phyloP scores from a whole-genome alignment of 2,113 vertebrate genomes.

The Brachirus orientalis region DNA sequence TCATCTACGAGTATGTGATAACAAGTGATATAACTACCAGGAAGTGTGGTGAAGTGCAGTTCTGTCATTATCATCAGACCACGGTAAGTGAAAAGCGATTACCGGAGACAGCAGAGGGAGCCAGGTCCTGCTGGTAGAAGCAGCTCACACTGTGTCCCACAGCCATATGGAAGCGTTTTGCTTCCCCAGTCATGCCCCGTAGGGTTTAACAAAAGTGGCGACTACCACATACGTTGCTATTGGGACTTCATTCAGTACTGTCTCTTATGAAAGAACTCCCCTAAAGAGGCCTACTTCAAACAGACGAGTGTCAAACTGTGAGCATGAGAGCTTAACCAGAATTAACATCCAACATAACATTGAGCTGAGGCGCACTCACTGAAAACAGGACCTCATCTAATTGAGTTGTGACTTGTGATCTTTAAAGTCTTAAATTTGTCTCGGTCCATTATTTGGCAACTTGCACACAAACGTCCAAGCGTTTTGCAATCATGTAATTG shows the following conservation, averaged over 20 bases:
- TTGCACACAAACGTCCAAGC: conserved; percentile 15
- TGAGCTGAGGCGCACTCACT: conserved; percentile 3
- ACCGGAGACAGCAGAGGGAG: conserved; percentile 55
- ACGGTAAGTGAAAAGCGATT: conserved; percentile 50
- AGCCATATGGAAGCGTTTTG: conserved; percentile 80
- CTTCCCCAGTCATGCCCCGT: conserved; percentile 72
- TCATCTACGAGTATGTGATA: conserved; percentile 31
- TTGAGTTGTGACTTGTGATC: conserved; percentile 6
- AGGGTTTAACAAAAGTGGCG: conserved; percentile 74
- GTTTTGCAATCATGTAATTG: conserved; percentile 35
- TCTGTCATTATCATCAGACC: conserved; percentile 42
- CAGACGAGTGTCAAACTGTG: conserved; percentile 40
- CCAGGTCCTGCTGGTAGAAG: conserved; percentile 64
- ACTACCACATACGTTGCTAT: conserved; percentile 70
- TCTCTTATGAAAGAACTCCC: conserved; percentile 59
- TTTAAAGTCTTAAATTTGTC: conserved; percentile 2
- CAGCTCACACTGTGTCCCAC: conserved; percentile 62
- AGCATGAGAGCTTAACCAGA: conserved; percentile 9
- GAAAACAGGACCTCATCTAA: conserved; percentile 9
- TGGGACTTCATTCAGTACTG: conserved; percentile 59
- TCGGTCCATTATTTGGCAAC: conserved; percentile 19
- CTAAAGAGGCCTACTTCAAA: conserved; percentile 55
- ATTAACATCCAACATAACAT: conserved; percentile 15
- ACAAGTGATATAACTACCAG: conserved; percentile 49
- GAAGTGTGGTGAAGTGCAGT: conserved; percentile 24